Conservation (phyloP, 1,140 invertebrate genomes). For the Cydia amplana region DNA sequence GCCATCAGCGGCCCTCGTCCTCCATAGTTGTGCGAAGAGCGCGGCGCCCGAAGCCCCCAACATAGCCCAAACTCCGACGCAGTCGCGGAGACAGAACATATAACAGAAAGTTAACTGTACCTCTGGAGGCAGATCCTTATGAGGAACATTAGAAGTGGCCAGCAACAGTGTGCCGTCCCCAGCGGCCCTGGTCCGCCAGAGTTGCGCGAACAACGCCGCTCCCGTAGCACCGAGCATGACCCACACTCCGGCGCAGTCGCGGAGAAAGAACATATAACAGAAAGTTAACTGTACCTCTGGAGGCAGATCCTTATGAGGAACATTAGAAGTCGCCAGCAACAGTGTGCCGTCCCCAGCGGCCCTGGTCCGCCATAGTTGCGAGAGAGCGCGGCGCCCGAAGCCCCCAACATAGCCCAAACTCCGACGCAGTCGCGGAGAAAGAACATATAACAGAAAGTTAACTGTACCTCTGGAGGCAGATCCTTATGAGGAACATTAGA, state of each 20-base stretch:
- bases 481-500: no score
- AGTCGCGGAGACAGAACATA: constrained; percentile 56
- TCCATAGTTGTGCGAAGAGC: no score
- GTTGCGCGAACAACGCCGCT: constrained; percentile 84
- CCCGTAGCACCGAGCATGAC: constrained; percentile 83
- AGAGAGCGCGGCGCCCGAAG: no score
- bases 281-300: constrained; percentile 42
- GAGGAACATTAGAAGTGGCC: constrained; percentile 83
- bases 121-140: constrained; percentile 77
- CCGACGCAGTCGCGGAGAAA: no score
- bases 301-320: constrained; percentile 79
- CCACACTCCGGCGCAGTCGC: constrained; percentile 88
- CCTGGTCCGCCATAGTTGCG: no score
- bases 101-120: not conserved
- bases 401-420: no score
- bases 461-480: constrained; percentile 70
- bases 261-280: no score
- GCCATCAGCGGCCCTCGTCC: constrained; percentile 82
- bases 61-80: constrained; percentile 49
- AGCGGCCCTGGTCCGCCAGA: constrained; percentile 84
- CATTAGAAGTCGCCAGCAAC: no score
- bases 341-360: no score
- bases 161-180: constrained; percentile 83
- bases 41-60: constrained; percentile 78
- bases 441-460: no score